A percentile compares a stretch with the other conserved stretches of the same genome.
These are phyloP conservation scores for Philereme vetulata DNA, from an alignment of 2,888 invertebrate genomes.

Conservation along the genomic window DNA sequence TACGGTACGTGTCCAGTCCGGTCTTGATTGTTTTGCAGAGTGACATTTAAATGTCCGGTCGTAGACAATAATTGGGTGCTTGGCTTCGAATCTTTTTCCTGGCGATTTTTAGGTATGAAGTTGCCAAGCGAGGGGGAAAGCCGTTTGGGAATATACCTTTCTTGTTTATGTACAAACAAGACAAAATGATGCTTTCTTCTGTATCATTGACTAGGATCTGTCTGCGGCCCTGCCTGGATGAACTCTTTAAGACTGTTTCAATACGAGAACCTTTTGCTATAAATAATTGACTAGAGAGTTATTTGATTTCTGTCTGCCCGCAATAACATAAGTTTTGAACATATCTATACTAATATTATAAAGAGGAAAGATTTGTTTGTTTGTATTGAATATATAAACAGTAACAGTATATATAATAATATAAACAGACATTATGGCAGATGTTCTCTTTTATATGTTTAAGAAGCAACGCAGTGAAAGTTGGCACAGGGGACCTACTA, in stretches of 20 bases:
- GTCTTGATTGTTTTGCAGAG: slow-evolving; percentile 41
- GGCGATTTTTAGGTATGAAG: slow-evolving; percentile 7
- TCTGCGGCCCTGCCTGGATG: too few relatives aligned
- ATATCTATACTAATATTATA: too few relatives aligned
- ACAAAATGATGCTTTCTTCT: slow-evolving; percentile 3
- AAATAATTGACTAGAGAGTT: too few relatives aligned
- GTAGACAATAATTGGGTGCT: slow-evolving; percentile 15
- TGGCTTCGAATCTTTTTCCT: slow-evolving; percentile 9
- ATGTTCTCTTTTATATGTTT: too few relatives aligned
- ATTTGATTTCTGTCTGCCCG: too few relatives aligned
- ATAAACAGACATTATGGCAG: too few relatives aligned
- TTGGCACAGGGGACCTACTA: not conserved
- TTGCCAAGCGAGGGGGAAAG: slow-evolving; percentile 7
- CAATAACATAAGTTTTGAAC: too few relatives aligned
- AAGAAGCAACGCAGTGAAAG: not conserved
- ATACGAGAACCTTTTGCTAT: too few relatives aligned
- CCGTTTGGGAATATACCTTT: slow-evolving; percentile 11
- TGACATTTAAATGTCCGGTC: slow-evolving; percentile 34
- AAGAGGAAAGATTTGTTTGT: too few relatives aligned
- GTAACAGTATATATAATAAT: too few relatives aligned
- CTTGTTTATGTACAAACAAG: slow-evolving; percentile 10
- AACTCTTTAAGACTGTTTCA: too few relatives aligned
- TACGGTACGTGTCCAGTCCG: slow-evolving; percentile 34
- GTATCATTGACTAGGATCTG: not conserved
- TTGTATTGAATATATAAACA: too few relatives aligned